Evolutionary conservation across 2,888 invertebrate species (phyloP).

Genomic region (Malthinus flaveolus): DNA sequence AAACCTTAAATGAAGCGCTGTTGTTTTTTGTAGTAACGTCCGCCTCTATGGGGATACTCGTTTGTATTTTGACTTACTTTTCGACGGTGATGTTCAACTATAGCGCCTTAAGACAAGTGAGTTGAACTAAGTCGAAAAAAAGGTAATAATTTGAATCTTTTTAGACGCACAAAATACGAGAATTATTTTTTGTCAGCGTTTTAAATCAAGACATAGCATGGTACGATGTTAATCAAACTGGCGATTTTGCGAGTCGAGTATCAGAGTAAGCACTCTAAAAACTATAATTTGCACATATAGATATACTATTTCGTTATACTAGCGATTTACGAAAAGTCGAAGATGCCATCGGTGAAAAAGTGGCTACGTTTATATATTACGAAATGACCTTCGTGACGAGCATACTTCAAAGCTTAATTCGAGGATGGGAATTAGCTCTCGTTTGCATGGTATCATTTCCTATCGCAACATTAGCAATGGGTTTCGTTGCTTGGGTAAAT

Average conservation of each 20-base stretch:
- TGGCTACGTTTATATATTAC: conserved; percentile 72
- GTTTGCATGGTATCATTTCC: conserved; percentile 75
- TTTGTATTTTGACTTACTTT: conserved; percentile 65
- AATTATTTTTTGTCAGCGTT: conserved; percentile 66
- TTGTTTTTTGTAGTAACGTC: conserved; percentile 64
- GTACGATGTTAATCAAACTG: conserved; percentile 72
- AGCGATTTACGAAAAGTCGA: conserved; percentile 77
- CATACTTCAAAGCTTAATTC: conserved; percentile 68
- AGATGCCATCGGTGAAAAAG: conserved; percentile 83
- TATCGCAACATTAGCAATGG: conserved; percentile 66
- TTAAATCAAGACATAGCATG: conserved; percentile 75
- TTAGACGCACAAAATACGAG: conserved; percentile 66
- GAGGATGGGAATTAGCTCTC: conserved; percentile 81
- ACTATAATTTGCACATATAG: too few species aligned
- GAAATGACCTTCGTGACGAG: conserved; percentile 69
- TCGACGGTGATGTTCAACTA: conserved; percentile 71
- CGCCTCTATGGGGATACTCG: conserved; percentile 61
- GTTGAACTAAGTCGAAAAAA: background rate
- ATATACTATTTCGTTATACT: conserved; percentile 30
- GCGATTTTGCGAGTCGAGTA: conserved; percentile 74
- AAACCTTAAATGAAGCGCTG: conserved; percentile 8
- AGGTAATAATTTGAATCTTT: conserved; percentile 26
- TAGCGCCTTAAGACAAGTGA: conserved; percentile 70
- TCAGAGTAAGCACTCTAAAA: conserved; percentile 63
- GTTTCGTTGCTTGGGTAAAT: conserved; percentile 63